These are phyloP conservation scores for Semicossyphus pulcher DNA, from an alignment of 2,113 vertebrate genomes.

Conservation along the genomic window DNA sequence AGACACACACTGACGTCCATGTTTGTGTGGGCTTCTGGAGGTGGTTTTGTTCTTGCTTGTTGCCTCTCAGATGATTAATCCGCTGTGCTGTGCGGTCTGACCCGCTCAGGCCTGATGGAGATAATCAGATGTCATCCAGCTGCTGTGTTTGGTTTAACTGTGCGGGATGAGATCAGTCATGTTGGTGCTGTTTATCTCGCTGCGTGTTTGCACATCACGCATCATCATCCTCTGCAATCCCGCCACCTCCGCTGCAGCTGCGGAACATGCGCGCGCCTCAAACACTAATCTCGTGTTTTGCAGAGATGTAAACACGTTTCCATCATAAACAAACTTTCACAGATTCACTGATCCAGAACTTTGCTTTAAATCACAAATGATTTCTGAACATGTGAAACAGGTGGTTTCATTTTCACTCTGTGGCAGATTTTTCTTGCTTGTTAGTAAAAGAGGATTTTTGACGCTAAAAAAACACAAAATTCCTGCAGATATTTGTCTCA, in stretches of 20 bases:
- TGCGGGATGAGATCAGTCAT: not conserved
- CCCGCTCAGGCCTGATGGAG: not conserved
- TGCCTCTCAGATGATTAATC: not conserved
- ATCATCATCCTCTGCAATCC: constrained; percentile 18
- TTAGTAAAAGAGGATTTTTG: no score
- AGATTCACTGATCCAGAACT: not conserved
- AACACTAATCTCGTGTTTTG: not conserved
- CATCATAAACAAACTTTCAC: not conserved
- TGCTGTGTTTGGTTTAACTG: not conserved
- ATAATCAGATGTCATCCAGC: no score
- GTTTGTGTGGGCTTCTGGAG: not conserved
- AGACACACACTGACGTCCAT: constrained; percentile 2
- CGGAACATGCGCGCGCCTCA: not conserved
- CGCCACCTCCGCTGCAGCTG: constrained; percentile 17
- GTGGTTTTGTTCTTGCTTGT: no score
- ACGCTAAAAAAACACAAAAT: not conserved
- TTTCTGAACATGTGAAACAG: not conserved
- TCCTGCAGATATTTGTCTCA: not conserved
- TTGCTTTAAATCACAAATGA: not conserved
- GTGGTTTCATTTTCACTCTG: not conserved
- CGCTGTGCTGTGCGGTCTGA: no score
- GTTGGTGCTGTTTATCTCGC: not conserved
- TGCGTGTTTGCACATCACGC: constrained; percentile 26
- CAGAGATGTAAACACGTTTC: not conserved
- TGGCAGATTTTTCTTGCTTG: not conserved